These are phyloP conservation scores for Aplocera efformata DNA, from an alignment of 2,888 invertebrate genomes.

Conservation along the genomic window DNA sequence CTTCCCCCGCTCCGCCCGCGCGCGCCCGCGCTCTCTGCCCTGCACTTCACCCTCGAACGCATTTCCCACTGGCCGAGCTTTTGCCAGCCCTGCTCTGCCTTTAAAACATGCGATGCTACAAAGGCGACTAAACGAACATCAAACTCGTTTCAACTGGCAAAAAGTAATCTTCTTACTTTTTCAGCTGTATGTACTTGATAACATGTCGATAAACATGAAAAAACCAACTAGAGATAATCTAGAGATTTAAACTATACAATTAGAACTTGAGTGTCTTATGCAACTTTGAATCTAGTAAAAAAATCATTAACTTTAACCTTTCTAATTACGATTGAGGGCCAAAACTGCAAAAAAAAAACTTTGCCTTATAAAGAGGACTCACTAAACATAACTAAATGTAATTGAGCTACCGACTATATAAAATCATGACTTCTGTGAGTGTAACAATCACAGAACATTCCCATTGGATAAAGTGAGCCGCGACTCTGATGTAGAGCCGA, in stretches of 20 bases:
- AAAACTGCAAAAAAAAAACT: no score
- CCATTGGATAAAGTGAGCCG: conserved; percentile 15
- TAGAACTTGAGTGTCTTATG: no score
- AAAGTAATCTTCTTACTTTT: conserved; percentile 24
- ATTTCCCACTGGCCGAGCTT: conserved; percentile 61
- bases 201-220: no score
- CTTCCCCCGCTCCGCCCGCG: conserved; percentile 32
- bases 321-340: no score
- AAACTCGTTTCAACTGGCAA: conserved; percentile 54
- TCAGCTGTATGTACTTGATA: background rate
- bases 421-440: no score
- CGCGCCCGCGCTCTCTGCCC: conserved; percentile 32
- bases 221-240: no score
- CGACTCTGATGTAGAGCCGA: conserved; percentile 34
- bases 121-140: conserved; percentile 54
- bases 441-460: conserved; percentile 4
- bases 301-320: no score
- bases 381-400: no score
- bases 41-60: conserved; percentile 50
- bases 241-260: no score
- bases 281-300: no score
- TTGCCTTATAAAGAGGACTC: no score
- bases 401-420: no score
- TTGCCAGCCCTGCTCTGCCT: conserved; percentile 58
- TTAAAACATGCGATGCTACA: conserved; percentile 52